Evolutionary conservation across 1,140 invertebrate genomes (phyloP), one percentile per base, ranked within the genome.

Genomic region (Lanistes nyassanus): DNA sequence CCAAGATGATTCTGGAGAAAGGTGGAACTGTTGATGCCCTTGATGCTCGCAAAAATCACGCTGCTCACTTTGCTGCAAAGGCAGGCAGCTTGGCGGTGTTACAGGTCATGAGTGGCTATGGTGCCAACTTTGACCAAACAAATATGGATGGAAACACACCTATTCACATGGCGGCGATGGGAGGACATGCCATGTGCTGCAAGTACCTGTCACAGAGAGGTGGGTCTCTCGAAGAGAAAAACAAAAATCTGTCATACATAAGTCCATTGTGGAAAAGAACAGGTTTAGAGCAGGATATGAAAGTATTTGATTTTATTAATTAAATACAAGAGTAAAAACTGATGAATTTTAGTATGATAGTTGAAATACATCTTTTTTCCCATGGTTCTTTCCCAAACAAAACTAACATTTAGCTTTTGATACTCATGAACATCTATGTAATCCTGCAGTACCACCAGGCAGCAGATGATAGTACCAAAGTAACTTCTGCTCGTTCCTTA

Each of bases 161-260:
- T 56, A 79, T 89, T 39, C 89, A 90, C 72, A 72, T 83, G 62
- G 87, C 88, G 60, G 87, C 88, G 11, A 78, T 76, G 29, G 78
- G 79, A 47, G 86, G 88, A 16, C 83, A 87, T 64, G 87, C 79
- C 13, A 83, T 84, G 81, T 88, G 85, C 74, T 85, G 86, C 75
- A 86, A 86, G 75, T 90, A 88, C 76, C 75, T 88, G 5, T 83
- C 79, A 62, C 87, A 90, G 73, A 85, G 87, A 87, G 88, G 87
- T 88, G 71, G 77, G 75, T 36, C 58, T 37, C 26, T 21, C 19
- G 53, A 16, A 65, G 37, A n/a, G 34, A 42, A 39, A 7, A 23
- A 6, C 3, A 5, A 67, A 11, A 67, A 31, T 39, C 26, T 74
- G 53, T 55, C 21, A 3, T 26, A 6, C 9, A 53, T 51, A 11